Evolutionary conservation across 1,140 invertebrate species (phyloP).

Genomic region (Atta texana): DNA sequence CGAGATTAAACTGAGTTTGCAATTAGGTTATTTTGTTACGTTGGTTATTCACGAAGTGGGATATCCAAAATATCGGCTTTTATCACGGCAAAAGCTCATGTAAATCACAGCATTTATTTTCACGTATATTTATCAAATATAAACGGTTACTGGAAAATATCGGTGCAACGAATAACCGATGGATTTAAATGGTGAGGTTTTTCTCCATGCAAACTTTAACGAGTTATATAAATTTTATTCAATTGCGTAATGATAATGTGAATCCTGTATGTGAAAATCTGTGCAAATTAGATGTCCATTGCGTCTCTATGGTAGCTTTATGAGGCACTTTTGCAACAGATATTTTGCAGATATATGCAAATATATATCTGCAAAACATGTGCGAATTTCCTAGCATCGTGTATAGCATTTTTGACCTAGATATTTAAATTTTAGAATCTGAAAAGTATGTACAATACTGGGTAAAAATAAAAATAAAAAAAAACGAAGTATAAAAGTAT

Average conservation of each 20-base stretch:
- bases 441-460: neutral
- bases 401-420: neutral
- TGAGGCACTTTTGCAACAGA: neutral
- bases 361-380: conserved; percentile 20
- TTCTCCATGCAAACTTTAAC: conserved; percentile 11
- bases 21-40: conserved; percentile 48
- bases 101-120: conserved; percentile 46
- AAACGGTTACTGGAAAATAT: conserved; percentile 21
- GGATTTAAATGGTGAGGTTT: conserved; percentile 1
- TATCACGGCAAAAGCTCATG: conserved; percentile 7
- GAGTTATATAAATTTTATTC: conserved; percentile 32
- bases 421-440: neutral
- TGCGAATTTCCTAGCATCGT: neutral
- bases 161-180: conserved; percentile 9
- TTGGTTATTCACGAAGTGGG: neutral
- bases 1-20: conserved; percentile 46
- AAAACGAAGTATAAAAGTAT: neutral
- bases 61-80: conserved; percentile 49
- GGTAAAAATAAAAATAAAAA: neutral
- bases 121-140: conserved; percentile 38
- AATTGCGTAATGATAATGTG: conserved; percentile 29
- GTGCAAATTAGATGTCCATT: conserved; percentile 40
- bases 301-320: neutral
- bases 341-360: conserved; percentile 18
- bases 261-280: conserved; percentile 29